Evolutionary conservation across 2,797 vertebrate species (phyloP), one percentile per base, ranked within the genome.

Genomic region (Alectoris magna): DNA sequence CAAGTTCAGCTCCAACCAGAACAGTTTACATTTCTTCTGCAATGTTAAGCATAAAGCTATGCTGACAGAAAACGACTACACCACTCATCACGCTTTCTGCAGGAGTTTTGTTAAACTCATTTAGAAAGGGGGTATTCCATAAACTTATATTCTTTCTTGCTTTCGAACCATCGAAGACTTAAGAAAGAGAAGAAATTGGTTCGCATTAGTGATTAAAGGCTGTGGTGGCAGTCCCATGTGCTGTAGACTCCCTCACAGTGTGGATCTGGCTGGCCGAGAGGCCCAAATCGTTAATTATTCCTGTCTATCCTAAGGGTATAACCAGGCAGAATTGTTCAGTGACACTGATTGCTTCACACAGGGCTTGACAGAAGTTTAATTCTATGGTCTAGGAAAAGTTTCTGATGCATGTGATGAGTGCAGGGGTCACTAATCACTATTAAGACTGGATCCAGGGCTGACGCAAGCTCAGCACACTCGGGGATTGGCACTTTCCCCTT

Each of bases 381-480:
- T 90, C 78, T 56, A 16, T 3, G 58, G 13, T 73, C 88, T 77
- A 82, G 69, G 43, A 87, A 55, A 82, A 72, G 88, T 74, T 93
- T 85, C 69, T 84, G 76, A 72, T 72, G 85, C 41, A 26, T 26
- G 3, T 23, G 76, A 62, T 62, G 73, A 63, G 67, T 3, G 1
- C 87, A 83, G 72, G 53, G 87, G 78, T 84, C 94, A 95, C 64
- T 53, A 14, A 84, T 58, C 51, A 21, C 68, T 58, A 8, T 2
- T 29, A 21, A 26, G 71, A 3, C 60, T 56, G 53, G 60, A 68
- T 49, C 11, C 84, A 58, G 81, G 81, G 63, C 86, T 94, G 88
- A 49, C 1, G 4, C 56, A 39, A 29, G 49, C 5, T 7, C 0
- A 0, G 79, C 66, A 44, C 22, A 3, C 53, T 34, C 1, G 0